A percentile compares a stretch with the other conserved stretches of the same genome.
Conservation (phyloP, 2,888 invertebrate genomes). For the Taphrorychus bicolor region DNA sequence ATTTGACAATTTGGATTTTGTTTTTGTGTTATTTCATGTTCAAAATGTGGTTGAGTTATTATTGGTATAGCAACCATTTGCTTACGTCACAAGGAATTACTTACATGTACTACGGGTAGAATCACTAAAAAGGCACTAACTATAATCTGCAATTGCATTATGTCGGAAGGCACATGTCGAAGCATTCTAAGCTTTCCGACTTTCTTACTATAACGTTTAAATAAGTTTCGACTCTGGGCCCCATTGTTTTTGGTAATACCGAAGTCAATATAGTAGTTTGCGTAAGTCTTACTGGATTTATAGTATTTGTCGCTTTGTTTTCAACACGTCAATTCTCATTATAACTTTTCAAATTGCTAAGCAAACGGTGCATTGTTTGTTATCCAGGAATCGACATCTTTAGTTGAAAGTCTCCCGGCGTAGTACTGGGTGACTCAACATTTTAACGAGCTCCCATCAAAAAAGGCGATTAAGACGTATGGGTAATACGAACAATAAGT, state of each 20-base stretch:
- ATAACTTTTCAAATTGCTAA: background rate
- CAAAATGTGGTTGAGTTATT: background rate
- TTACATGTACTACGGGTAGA: conserved; percentile 11
- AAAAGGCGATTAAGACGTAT: too few species aligned
- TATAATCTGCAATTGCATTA: conserved; percentile 19
- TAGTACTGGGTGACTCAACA: background rate
- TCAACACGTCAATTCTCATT: background rate
- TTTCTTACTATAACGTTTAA: conserved; percentile 10
- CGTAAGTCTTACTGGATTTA: background rate
- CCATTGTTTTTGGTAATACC: conserved; percentile 20
- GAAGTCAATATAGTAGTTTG: conserved; percentile 17
- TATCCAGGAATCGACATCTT: background rate
- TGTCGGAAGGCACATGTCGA: conserved; percentile 18
- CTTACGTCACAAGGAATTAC: too few species aligned
- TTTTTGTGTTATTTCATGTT: background rate
- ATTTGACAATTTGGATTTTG: too few species aligned
- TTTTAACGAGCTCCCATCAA: too few species aligned
- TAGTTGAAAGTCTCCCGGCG: background rate
- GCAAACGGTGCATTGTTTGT: background rate
- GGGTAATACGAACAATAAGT: too few species aligned
- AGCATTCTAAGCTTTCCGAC: background rate
- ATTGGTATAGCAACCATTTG: background rate
- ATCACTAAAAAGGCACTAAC: conserved; percentile 11
- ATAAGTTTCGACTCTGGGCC: background rate
- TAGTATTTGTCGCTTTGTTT: background rate